Conservation (phyloP, 2,888 invertebrate genomes). For the Branchipolynoe longqiensis region DNA sequence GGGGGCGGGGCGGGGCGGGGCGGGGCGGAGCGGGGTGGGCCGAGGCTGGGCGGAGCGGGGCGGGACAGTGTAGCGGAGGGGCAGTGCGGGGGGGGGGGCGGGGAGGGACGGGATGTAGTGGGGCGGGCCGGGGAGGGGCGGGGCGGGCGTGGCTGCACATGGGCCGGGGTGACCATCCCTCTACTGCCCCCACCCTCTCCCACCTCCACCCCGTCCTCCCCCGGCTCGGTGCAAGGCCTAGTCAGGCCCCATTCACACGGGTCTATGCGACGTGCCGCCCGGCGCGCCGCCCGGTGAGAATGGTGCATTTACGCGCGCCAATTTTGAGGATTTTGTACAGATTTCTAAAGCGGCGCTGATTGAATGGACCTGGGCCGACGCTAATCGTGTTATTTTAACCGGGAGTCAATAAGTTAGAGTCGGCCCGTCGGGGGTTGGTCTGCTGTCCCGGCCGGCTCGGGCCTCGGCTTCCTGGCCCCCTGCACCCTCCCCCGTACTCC, state of each 20-base stretch:
- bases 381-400: slow-evolving; percentile 56
- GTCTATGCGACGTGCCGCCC: not conserved
- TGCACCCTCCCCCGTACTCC: not conserved
- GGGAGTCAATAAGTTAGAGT: slow-evolving; percentile 51
- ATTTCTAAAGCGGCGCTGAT: slow-evolving; percentile 54
- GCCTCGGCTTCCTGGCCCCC: not conserved
- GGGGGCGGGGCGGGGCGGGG: not conserved
- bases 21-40: not conserved
- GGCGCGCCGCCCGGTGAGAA: not conserved
- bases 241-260: not conserved
- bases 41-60: not conserved
- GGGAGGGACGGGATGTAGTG: not conserved
- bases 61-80: not conserved
- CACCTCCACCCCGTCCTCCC: not conserved
- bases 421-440: not conserved
- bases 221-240: not conserved
- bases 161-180: not conserved
- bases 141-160: not conserved
- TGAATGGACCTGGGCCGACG: slow-evolving; percentile 14
- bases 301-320: slow-evolving; percentile 47
- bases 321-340: slow-evolving; percentile 55
- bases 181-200: not conserved
- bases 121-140: not conserved
- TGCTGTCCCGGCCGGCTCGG: too few species aligned
- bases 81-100: not conserved